Conservation (phyloP, 2,797 vertebrate genomes). For the Acrossocheilus fasciatus region DNA sequence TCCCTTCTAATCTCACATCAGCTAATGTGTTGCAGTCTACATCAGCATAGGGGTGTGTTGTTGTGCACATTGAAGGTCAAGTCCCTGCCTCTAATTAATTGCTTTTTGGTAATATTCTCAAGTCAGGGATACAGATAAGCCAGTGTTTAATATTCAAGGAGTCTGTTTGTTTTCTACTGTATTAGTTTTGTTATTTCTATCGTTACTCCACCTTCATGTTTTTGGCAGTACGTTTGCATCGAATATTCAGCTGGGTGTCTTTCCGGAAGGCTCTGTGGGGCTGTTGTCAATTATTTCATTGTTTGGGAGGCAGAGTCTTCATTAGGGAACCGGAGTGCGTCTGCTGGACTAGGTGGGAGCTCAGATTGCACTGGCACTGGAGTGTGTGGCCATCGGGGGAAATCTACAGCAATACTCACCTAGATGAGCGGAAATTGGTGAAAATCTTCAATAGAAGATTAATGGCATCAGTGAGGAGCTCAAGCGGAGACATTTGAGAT, state of each 20-base stretch:
- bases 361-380: slow-evolving; percentile 61
- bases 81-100: slow-evolving; percentile 72
- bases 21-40: slow-evolving; percentile 67
- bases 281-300: slow-evolving; percentile 72
- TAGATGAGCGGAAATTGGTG: slow-evolving; percentile 65
- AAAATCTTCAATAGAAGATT: slow-evolving; percentile 72
- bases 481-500: slow-evolving; percentile 52
- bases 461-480: slow-evolving; percentile 64
- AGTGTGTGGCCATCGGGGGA: slow-evolving; percentile 64
- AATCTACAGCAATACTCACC: slow-evolving; percentile 64
- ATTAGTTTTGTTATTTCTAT: slow-evolving; percentile 37
- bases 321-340: slow-evolving; percentile 71
- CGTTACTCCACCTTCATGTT: slow-evolving; percentile 29
- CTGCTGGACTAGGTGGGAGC: slow-evolving; percentile 66
- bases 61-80: slow-evolving; percentile 77
- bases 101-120: slow-evolving; percentile 69
- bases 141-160: slow-evolving; percentile 72
- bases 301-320: slow-evolving; percentile 67
- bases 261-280: slow-evolving; percentile 59
- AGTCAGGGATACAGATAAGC: slow-evolving; percentile 68
- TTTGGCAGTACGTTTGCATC: slow-evolving; percentile 57
- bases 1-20: slow-evolving; percentile 71
- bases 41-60: slow-evolving; percentile 71
- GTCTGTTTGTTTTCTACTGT: slow-evolving; percentile 66
- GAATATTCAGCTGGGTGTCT: slow-evolving; percentile 61